Base-by-base conservation (phyloP, 35 echinoderm and acorn worm species). In the Apostichopus parvimensis region DNA sequence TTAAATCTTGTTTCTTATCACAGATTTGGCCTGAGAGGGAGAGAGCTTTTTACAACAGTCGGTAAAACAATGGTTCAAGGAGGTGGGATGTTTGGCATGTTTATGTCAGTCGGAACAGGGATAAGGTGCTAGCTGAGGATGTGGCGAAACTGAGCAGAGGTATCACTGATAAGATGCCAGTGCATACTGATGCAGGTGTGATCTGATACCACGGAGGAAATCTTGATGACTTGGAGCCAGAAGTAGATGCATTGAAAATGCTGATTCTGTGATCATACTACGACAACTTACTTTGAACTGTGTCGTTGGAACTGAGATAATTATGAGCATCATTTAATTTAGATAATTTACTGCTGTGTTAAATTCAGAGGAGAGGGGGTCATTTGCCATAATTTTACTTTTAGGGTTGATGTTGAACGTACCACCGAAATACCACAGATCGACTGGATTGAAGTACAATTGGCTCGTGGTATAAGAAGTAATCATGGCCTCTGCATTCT, bases 21-120 rank as follows among this genome's bases (percentile, higher is more conserved):
- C 83, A 99, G 97, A 77, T 99, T 96, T 90, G 97, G 97, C 17
- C 82, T 99, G 11, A 91, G 97, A 79, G 95, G 97, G 13, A 72
- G 97, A 8, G 97, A 99, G 77, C 77, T 99, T 56, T 81, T 98
- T 54, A 83, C 79, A 14, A 96, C 95, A 62, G 97, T 99, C 17
- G 97, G 97, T 57, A 99, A 99, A 87, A 96, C 94, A 10, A 99
- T 96, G 95, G 91, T 99, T 20, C 95, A 95, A 93, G 97, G 97
- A 15, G 97, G 97, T 12, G 97, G 97, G 57, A 99, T 92, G 18
- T 99, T 99, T 94, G 95, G 97, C 76, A 83, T 99, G 9, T 99
- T 96, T 80, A 96, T 99, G 95, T 94, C 93, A 76, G 92, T 99
- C 78, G 97, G 97, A 57, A 99, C 94, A 54, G 97, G 97, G 17